Conservation (phyloP, 2,888 invertebrate genomes). For the Acanthosepion esculentum region DNA sequence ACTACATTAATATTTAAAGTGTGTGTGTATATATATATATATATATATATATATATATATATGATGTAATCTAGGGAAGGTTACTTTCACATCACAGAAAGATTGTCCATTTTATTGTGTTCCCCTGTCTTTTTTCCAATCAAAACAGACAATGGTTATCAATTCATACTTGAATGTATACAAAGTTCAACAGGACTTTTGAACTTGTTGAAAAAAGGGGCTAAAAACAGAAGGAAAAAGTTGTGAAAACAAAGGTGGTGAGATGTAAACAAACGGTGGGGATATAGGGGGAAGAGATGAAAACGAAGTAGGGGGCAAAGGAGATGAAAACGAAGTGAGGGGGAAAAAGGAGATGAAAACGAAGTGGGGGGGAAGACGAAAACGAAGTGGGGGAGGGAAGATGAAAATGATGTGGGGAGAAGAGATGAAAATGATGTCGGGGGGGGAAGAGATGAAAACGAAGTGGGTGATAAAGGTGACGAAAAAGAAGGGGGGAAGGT, state of each 20-base stretch:
- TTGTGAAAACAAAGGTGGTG: not conserved
- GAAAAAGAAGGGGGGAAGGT: not conserved
- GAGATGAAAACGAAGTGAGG: not conserved
- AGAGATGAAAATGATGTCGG: not conserved
- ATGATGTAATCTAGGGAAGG: too few species aligned
- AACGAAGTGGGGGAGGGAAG: not conserved
- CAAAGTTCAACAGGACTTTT: too few species aligned
- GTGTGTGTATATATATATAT: too few species aligned
- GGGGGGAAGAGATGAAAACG: not conserved
- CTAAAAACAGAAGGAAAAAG: not conserved
- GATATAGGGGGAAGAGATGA: not conserved
- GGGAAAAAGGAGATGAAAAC: not conserved
- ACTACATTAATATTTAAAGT: too few species aligned
- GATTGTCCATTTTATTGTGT: too few species aligned
- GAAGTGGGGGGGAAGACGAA: not conserved
- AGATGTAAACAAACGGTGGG: too few species aligned
- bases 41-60: too few species aligned
- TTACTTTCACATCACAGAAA: too few species aligned
- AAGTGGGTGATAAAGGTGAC: not conserved
- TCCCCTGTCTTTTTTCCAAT: too few species aligned
- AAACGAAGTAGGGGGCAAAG: not conserved
- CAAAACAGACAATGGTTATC: too few species aligned
- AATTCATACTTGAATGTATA: too few species aligned
- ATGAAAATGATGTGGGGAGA: not conserved
- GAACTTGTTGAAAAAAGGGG: too few species aligned